These are phyloP conservation scores for Agapetus fuscipes DNA, from an alignment of 2,888 invertebrate species.

Conservation along the genomic window DNA sequence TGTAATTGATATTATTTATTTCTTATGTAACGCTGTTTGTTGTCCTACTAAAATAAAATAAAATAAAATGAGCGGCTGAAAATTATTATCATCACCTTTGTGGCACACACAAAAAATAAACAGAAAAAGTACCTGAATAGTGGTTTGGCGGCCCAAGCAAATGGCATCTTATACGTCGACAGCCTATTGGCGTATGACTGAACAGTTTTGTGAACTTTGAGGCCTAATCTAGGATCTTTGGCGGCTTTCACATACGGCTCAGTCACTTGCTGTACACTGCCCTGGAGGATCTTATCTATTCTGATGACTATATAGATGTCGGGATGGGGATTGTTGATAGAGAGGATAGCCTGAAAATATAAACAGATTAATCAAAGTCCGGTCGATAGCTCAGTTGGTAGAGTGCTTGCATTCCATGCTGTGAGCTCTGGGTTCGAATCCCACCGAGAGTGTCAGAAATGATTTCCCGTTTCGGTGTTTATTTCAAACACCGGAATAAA, in stretches of 20 bases:
- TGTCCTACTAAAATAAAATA: too few relatives aligned
- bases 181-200: conserved; percentile 72
- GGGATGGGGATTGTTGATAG: conserved; percentile 78
- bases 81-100: too few relatives aligned
- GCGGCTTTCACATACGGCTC: conserved; percentile 80
- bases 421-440: too few relatives aligned
- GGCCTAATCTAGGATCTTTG: conserved; percentile 67
- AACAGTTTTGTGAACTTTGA: conserved; percentile 74
- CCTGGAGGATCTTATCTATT: conserved; percentile 91
- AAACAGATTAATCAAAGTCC: conserved; percentile 8
- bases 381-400: too few relatives aligned
- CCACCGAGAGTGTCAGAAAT: too few relatives aligned
- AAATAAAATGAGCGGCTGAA: too few relatives aligned
- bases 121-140: conserved; percentile 66
- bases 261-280: conserved; percentile 70
- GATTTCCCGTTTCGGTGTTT: too few relatives aligned
- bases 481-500: too few relatives aligned
- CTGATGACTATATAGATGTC: conserved; percentile 88
- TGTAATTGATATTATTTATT: too few relatives aligned
- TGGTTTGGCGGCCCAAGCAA: conserved; percentile 93
- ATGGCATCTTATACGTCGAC: conserved; percentile 89
- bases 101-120: too few relatives aligned
- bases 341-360: conserved; percentile 69
- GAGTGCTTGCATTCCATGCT: too few relatives aligned
- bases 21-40: too few relatives aligned